These are phyloP conservation scores for Cancer borealis DNA, from an alignment of 2,888 invertebrate species.

Conservation along the genomic window DNA sequence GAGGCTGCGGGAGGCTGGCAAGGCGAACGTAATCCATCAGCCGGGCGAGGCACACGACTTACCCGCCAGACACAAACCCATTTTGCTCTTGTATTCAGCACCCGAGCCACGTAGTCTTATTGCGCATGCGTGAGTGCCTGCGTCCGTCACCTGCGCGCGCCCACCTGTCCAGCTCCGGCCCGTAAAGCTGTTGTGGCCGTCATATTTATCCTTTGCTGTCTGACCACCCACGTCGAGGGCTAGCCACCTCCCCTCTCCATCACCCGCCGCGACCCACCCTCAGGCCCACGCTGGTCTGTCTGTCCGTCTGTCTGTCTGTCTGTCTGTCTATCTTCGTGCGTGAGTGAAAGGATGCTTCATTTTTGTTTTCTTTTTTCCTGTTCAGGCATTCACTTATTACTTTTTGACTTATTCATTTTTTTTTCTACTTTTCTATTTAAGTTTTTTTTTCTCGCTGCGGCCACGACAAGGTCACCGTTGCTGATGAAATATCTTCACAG, in stretches of 20 bases:
- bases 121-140: conserved; percentile 45
- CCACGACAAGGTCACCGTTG: background rate
- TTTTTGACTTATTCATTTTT: background rate
- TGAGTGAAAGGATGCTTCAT: conserved; percentile 5
- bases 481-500: conserved; percentile 16
- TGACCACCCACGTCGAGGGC: conserved; percentile 26
- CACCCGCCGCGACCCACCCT: conserved; percentile 30
- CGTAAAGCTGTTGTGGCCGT: conserved; percentile 45
- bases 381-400: background rate
- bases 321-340: conserved; percentile 16
- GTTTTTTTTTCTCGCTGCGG: background rate
- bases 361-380: background rate
- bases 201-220: conserved; percentile 43
- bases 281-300: conserved; percentile 28
- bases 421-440: background rate
- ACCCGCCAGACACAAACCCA: conserved; percentile 3
- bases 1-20: background rate
- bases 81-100: conserved; percentile 4
- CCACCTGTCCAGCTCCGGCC: conserved; percentile 26
- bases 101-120: background rate
- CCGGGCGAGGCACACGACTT: background rate
- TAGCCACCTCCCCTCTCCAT: conserved; percentile 41
- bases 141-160: conserved; percentile 41
- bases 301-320: conserved; percentile 34
- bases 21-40: background rate